Evolutionary conservation across 2,113 vertebrate genomes (phyloP), one percentile per base, ranked within the genome.

Genomic region (Mastomys natalensis): DNA sequence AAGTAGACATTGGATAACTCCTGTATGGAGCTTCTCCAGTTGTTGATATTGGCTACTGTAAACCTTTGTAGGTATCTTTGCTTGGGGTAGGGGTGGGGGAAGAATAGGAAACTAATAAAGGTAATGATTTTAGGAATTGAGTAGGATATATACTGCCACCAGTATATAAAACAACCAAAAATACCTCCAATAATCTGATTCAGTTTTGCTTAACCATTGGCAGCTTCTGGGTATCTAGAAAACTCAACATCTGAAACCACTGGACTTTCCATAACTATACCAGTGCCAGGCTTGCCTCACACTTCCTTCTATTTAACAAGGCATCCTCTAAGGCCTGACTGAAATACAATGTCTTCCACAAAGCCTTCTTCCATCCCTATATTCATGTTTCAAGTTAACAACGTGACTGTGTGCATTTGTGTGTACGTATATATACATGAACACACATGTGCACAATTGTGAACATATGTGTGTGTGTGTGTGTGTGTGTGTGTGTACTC

Each of bases 71-170:
- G 80, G 72, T 93, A 5, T 15, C 40, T 24, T 31, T 89, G 76
- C 70, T 87, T 91, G 53, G 81, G n/a, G 58, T 51, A 51, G 51
- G 51, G 51, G 51, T 51, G 51, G 51, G 10, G 72, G 64, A 89
- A 94, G 62, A 82, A 89, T n/a, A 86, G 81, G 51, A 94, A 94
- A 93, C 85, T 51, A 92, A 89, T 91, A 82, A 76, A 29, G 58
- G 64, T 73, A 96, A 93, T 66, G 60, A 77, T 10, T 91, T 76
- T n/a, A 53, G 53, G 60, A 96, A 93, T 4, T 66, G 40, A 97
- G 29, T 93, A n/a, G 80, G 43, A 77, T 37, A 13, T 26, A 60
- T 40, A 9, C 48, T 93, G 64, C 82, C 91, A 88, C 24, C 31
- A 22, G n/a, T 90, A 68, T 90, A 11, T 48, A 40, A 94, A 92